A percentile compares a stretch with the other conserved stretches of the same genome.
Conservation (phyloP, 2,888 invertebrate species). For the Neria commutata region DNA sequence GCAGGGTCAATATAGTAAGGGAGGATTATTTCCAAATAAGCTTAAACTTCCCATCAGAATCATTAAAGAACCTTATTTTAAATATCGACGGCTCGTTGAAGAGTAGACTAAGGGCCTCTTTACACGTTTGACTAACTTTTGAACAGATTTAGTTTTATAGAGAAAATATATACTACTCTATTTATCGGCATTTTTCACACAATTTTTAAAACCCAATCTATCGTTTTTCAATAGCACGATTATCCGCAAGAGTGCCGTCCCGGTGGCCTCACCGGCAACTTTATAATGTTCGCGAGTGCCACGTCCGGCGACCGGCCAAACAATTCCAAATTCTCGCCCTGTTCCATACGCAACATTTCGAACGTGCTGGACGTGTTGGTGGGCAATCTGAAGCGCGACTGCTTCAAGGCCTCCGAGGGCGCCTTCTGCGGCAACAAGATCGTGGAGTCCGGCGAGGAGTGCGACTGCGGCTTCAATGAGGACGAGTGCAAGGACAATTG, state of each 20-base stretch:
- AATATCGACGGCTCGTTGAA: no score
- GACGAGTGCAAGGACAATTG: constrained; percentile 92
- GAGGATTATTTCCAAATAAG: no score
- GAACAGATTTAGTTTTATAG: not conserved
- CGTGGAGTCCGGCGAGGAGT: constrained; percentile 96
- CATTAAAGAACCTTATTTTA: no score
- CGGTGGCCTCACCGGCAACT: constrained; percentile 92
- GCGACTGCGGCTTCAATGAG: constrained; percentile 94
- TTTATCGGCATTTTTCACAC: no score
- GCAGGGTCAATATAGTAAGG: no score
- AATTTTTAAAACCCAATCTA: no score
- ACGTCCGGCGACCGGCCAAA: constrained; percentile 97
- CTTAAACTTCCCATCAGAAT: no score
- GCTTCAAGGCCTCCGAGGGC: constrained; percentile 88
- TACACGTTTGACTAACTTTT: not conserved
- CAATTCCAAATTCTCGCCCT: constrained; percentile 95
- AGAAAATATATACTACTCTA: not conserved
- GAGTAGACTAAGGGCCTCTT: not conserved
- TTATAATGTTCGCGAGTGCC: constrained; percentile 99
- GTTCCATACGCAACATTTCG: constrained; percentile 94
- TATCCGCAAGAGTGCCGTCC: constrained; percentile 90
- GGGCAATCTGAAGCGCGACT: constrained; percentile 89
- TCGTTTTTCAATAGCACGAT: constrained; percentile 79
- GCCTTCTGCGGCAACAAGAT: constrained; percentile 99
- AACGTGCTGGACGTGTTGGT: constrained; percentile 91